A percentile compares a stretch with the other conserved stretches of the same genome.
Evolutionary conservation across 2,797 vertebrate species (phyloP).

Genomic region (Leptodactylus fallax): DNA sequence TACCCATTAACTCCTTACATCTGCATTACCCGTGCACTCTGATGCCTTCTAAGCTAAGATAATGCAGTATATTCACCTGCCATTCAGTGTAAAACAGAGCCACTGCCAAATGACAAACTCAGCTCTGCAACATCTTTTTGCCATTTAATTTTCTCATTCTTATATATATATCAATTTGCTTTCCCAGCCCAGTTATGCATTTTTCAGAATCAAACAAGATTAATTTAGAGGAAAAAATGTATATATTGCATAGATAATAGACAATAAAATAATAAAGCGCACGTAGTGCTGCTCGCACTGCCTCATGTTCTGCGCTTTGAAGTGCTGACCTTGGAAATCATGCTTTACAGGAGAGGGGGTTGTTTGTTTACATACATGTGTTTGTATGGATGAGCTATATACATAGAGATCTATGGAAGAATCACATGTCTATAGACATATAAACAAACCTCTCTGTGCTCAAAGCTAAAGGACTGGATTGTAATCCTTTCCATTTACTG

Average conservation of each 20-base stretch:
- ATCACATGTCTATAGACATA: background rate
- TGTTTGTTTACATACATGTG: constrained; percentile 1
- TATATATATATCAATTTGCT: background rate
- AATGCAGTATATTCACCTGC: background rate
- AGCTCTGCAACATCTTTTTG: background rate
- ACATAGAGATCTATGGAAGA: background rate
- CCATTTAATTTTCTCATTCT: too few relatives aligned
- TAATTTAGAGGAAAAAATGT: background rate
- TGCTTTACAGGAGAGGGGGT: background rate
- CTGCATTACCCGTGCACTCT: too few relatives aligned
- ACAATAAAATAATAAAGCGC: too few relatives aligned
- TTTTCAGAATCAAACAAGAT: background rate
- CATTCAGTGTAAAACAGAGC: background rate
- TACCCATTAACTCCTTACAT: background rate
- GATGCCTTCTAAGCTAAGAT: background rate
- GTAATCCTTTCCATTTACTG: too few relatives aligned
- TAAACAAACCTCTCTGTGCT: background rate
- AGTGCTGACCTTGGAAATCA: background rate
- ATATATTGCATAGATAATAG: too few relatives aligned
- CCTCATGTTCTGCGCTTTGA: background rate
- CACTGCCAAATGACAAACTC: background rate
- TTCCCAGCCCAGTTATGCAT: background rate
- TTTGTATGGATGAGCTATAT: background rate
- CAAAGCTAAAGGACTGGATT: background rate
- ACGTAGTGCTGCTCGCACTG: background rate